Base-by-base conservation (phyloP, 37 sponge, comb jelly and placozoan genomes). In the Cliona cf. orientalis region DNA sequence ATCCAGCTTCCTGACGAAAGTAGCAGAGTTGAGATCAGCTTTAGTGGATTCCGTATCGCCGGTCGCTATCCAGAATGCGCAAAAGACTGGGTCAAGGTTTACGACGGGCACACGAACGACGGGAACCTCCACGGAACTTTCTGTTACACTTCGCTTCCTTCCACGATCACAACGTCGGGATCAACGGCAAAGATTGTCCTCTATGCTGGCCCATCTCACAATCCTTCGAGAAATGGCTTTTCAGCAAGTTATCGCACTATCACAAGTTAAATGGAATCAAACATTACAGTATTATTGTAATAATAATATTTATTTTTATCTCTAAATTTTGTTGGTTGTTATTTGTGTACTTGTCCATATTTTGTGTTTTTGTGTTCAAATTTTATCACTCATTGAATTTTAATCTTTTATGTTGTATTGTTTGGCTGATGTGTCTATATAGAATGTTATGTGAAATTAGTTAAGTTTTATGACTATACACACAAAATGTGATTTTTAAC, bases 1-100 rank as follows among this genome's bases (percentile, higher is more conserved):
- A 75, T 75, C 26, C 9, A 37, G 23, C 33, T 49, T 59, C 76
- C 76, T 21, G 26, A 2, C n/a, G 57, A 40, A 40, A 14, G 26
- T 35, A 31, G 37, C 58, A 75, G 29, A 5, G 71, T 70, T 70
- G 45, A 42, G 2, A 43, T 71, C 45, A 40, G 25, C 14, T 72
- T 72, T 72, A 19, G 33, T 28, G 70, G 35, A 19, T 69, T 69
- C 42, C 44, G 70, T 42, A 29, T 69, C 21, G 73, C 46, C 25
- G 55, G 55, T 22, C 34, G 22, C 9, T 9, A 28, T 21, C 73
- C 73, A 49, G 55, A 41, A 3, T 69, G 70, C 42, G 17, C 2
- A 5, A 69, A 69, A 42, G 70, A 69, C 35, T 35, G 35, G 45
- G 21, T 69, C 2, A 69, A 35, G 14, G 11, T 69, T 42, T 69